A percentile compares a stretch with the other conserved stretches of the same genome.
Evolutionary conservation across 1,140 invertebrate genomes (phyloP).

Genomic region (Berghia stephanieae): DNA sequence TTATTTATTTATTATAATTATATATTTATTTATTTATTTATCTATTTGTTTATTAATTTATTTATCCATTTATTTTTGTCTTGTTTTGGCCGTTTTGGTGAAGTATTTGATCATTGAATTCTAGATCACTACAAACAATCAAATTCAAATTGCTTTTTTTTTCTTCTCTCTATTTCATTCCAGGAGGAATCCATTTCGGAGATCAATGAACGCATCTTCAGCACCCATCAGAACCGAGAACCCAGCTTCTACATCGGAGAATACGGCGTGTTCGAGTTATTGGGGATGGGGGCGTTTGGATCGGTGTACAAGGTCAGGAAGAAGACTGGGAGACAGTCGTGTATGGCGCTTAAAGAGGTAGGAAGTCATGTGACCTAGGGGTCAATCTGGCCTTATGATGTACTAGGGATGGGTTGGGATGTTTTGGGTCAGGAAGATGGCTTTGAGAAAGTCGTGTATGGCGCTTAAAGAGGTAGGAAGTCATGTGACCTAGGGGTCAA

Average conservation of each 20-base stretch:
- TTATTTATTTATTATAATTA: too few species aligned
- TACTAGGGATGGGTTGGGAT: too few species aligned
- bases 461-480: constrained; percentile 68
- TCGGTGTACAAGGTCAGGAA: constrained; percentile 68
- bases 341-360: constrained; percentile 68
- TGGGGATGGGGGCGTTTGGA: constrained; percentile 68
- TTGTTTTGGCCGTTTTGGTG: too few species aligned
- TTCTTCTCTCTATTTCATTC: background rate
- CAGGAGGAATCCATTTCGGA: constrained; percentile 52
- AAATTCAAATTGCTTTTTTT: constrained; percentile 13
- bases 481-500: too few species aligned
- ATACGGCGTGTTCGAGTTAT: constrained; percentile 67
- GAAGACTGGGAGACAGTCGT: constrained; percentile 59
- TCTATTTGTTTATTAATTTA: background rate
- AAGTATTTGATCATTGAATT: too few species aligned
- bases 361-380: too few species aligned
- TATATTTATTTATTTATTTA: too few species aligned
- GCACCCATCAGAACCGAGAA: constrained; percentile 62
- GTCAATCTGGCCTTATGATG: too few species aligned
- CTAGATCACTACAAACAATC: too few species aligned
- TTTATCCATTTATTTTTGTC: background rate
- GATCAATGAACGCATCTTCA: constrained; percentile 58
- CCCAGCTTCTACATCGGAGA: constrained; percentile 66
- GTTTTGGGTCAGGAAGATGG: constrained; percentile 66
- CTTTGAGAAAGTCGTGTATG: constrained; percentile 60